Conservation (phyloP, 1,140 invertebrate species). For the Myzus persicae region DNA sequence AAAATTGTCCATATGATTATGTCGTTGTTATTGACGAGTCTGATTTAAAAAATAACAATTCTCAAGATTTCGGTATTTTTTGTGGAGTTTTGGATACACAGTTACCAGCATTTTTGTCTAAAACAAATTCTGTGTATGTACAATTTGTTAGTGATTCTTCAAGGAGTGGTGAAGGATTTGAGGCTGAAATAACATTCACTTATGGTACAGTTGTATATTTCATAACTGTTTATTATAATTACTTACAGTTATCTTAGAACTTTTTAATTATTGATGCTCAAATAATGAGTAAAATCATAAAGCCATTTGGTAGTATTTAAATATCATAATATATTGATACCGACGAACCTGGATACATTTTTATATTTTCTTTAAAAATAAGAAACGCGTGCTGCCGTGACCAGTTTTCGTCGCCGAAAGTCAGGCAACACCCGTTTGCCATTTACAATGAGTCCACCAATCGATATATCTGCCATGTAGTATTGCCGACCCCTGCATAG, state of each 20-base stretch:
- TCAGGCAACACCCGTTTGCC: too few relatives aligned
- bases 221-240: not conserved
- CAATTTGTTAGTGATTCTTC: not conserved
- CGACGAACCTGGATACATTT: not conserved
- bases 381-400: too few relatives aligned
- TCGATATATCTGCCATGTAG: too few relatives aligned
- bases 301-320: not conserved
- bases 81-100: not conserved
- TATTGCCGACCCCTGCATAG: too few relatives aligned
- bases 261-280: not conserved
- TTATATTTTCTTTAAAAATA: not conserved
- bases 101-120: not conserved
- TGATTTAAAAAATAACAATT: not conserved
- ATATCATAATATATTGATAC: too few relatives aligned
- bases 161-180: not conserved
- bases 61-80: not conserved
- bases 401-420: too few relatives aligned
- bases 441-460: too few relatives aligned
- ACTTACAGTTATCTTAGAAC: not conserved
- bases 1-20: not conserved
- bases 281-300: not conserved
- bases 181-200: conserved; percentile 23
- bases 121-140: not conserved
- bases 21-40: not conserved
- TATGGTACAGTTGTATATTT: conserved; percentile 24